Conservation (phyloP, 2,888 invertebrate genomes). For the Fragum sueziense region DNA sequence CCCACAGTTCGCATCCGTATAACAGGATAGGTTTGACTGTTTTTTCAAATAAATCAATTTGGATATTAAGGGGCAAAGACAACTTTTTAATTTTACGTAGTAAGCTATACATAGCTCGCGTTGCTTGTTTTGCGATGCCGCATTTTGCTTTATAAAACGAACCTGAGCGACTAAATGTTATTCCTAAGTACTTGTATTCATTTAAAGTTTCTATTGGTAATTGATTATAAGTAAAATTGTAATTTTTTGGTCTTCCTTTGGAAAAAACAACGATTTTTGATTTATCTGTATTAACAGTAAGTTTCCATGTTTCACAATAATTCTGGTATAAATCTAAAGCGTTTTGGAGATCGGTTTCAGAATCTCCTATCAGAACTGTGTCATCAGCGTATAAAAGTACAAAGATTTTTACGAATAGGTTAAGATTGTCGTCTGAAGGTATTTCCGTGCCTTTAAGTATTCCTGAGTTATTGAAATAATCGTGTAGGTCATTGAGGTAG, state of each 20-base stretch:
- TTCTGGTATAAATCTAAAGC: slow-evolving; percentile 10
- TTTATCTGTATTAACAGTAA: slow-evolving; percentile 25
- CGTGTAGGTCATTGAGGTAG: slow-evolving; percentile 8
- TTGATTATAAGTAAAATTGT: slow-evolving; percentile 7
- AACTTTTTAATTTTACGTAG: too few relatives aligned
- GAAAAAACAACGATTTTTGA: slow-evolving; percentile 31
- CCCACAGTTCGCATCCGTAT: too few relatives aligned
- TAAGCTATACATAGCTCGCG: too few relatives aligned
- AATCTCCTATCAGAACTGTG: slow-evolving; percentile 10
- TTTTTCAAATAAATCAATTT: too few relatives aligned
- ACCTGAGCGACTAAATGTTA: too few relatives aligned
- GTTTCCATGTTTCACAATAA: slow-evolving; percentile 21
- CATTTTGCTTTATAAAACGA: too few relatives aligned
- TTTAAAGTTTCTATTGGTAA: slow-evolving; percentile 7
- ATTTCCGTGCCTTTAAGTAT: neutral
- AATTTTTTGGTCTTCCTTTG: neutral
- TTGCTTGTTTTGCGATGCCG: too few relatives aligned
- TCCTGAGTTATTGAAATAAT: neutral
- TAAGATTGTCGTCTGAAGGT: neutral
- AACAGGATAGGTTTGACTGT: too few relatives aligned
- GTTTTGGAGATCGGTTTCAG: neutral
- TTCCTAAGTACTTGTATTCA: slow-evolving; percentile 36
- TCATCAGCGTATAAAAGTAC: slow-evolving; percentile 29
- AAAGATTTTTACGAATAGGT: slow-evolving; percentile 28
- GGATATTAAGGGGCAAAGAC: too few relatives aligned